Conservation (phyloP, 2,888 invertebrate genomes). For the Phymatocera aterrima region DNA sequence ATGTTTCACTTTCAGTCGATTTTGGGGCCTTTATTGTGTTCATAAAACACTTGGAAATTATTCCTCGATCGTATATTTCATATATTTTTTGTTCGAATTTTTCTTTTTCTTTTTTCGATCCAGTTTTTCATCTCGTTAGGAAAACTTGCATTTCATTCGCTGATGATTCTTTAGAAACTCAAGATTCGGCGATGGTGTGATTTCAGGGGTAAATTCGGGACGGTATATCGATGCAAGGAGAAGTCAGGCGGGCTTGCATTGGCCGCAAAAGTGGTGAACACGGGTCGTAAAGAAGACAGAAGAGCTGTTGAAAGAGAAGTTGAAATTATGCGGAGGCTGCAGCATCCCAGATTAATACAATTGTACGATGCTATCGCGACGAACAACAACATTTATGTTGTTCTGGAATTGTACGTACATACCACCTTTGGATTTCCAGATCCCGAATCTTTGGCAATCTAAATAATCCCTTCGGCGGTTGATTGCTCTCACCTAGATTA, state of each 20-base stretch:
- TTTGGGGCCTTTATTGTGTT: too few relatives aligned
- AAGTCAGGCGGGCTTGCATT: slow-evolving; percentile 86
- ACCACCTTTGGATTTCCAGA: too few relatives aligned
- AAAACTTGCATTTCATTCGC: too few relatives aligned
- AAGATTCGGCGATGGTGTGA: background rate
- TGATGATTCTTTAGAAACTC: background rate
- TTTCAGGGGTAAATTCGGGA: slow-evolving; percentile 96
- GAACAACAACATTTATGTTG: slow-evolving; percentile 95
- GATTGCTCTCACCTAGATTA: too few relatives aligned
- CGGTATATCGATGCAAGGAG: slow-evolving; percentile 94
- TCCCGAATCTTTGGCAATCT: too few relatives aligned
- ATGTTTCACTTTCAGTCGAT: too few relatives aligned
- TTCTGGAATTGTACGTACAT: slow-evolving; percentile 95
- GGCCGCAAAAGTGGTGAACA: slow-evolving; percentile 95
- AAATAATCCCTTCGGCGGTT: too few relatives aligned
- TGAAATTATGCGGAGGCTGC: slow-evolving; percentile 95
- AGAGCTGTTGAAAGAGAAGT: slow-evolving; percentile 96
- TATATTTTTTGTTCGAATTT: too few relatives aligned
- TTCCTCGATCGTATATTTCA: too few relatives aligned
- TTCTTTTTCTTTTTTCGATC: too few relatives aligned
- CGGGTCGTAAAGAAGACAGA: slow-evolving; percentile 90
- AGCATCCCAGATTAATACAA: slow-evolving; percentile 97
- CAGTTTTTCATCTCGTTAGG: too few relatives aligned
- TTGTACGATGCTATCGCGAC: slow-evolving; percentile 98
- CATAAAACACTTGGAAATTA: too few relatives aligned